Conservation (phyloP, 2,888 invertebrate species). For the Herminia tarsipennalis region DNA sequence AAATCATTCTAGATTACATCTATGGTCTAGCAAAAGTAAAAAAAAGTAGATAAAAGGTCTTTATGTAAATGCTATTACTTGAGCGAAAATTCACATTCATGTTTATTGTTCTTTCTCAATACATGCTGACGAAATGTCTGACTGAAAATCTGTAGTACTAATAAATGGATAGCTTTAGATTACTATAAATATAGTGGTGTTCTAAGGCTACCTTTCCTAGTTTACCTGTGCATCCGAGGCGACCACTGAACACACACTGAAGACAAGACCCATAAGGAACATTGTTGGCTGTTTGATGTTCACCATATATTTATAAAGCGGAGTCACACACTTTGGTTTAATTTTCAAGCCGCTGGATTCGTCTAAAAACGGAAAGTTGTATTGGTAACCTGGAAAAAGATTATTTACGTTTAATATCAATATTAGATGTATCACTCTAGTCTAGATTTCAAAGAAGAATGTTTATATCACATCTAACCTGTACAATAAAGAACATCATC, state of each 20-base stretch:
- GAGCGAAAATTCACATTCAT: no score
- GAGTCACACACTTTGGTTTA: conserved; percentile 85
- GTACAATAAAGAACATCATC: conserved; percentile 91
- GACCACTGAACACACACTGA: conserved; percentile 85
- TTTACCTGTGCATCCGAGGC: conserved; percentile 77
- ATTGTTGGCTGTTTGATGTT: conserved; percentile 90
- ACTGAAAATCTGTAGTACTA: no score
- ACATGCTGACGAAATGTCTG: no score
- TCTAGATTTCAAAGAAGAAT: no score
- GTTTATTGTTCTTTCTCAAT: no score
- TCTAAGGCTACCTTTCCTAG: no score
- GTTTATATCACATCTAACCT: conserved; percentile 63
- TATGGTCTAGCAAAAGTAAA: no score
- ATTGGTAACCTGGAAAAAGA: conserved; percentile 87
- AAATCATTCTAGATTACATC: no score
- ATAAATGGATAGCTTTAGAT: no score
- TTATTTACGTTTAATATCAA: background rate
- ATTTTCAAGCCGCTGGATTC: conserved; percentile 86
- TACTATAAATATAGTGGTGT: no score
- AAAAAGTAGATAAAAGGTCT: no score
- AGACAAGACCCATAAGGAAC: conserved; percentile 90
- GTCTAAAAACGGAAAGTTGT: conserved; percentile 90
- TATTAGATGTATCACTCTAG: background rate
- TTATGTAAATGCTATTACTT: no score
- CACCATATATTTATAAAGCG: conserved; percentile 91